phyloP scores from a whole-genome alignment of 2,113 vertebrate genomes.

The Microcebus ravelobensis region DNA sequence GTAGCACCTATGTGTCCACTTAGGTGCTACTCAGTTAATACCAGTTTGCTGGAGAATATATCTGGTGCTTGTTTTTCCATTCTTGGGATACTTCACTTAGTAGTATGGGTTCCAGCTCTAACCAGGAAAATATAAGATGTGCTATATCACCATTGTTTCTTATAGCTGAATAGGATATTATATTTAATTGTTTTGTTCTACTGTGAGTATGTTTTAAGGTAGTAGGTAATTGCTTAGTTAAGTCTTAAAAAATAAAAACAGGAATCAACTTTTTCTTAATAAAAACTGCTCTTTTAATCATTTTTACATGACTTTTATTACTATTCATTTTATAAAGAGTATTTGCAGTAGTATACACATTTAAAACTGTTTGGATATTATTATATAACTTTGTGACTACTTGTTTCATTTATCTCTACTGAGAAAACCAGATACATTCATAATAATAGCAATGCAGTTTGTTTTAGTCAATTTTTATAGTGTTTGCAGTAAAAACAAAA shows the following conservation, averaged over 20 bases:
- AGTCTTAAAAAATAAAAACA: background rate
- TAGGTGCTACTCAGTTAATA: too few species aligned
- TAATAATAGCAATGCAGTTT: background rate
- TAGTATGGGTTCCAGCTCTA: too few species aligned
- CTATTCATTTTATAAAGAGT: slow-evolving; percentile 14
- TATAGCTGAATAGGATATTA: background rate
- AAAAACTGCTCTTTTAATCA: background rate
- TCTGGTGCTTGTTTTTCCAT: too few species aligned
- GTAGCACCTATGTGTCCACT: too few species aligned
- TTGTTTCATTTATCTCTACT: background rate
- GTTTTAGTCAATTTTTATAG: background rate
- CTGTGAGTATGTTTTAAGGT: background rate
- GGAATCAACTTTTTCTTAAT: background rate
- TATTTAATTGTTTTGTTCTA: background rate
- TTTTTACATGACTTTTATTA: background rate
- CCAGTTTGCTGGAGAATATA: too few species aligned
- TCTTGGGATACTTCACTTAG: too few species aligned
- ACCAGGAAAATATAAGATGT: too few species aligned
- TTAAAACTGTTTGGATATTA: background rate
- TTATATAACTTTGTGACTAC: background rate
- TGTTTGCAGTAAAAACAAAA: background rate
- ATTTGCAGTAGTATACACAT: background rate
- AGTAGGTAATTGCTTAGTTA: background rate
- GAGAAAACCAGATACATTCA: background rate
- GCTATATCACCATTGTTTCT: too few species aligned